phyloP scores from a whole-genome alignment of 2,797 vertebrate genomes.

The Pseudocheirus occidentalis region DNA sequence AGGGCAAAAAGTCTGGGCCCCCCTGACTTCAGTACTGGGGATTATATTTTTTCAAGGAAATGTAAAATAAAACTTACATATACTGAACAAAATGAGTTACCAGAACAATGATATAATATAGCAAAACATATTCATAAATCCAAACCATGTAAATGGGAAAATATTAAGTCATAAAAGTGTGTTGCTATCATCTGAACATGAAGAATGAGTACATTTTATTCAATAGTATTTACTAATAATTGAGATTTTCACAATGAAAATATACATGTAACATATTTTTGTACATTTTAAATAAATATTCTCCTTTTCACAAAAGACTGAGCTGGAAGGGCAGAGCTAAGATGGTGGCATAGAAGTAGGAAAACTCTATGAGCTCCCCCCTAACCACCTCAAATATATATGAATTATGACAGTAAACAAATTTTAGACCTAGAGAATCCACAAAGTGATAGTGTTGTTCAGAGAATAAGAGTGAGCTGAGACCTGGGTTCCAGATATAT shows the following conservation, averaged over 20 bases:
- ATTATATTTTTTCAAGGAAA: conserved; percentile 78
- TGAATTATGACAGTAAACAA: no score
- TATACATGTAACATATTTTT: neutral
- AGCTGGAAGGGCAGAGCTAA: neutral
- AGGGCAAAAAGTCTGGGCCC: conserved; percentile 9
- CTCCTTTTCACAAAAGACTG: neutral
- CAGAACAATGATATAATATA: neutral
- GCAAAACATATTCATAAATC: neutral
- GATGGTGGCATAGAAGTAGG: no score
- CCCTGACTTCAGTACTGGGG: conserved; percentile 42
- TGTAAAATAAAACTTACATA: conserved; percentile 59
- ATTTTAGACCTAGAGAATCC: no score
- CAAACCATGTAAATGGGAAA: neutral
- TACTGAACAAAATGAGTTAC: neutral
- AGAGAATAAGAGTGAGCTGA: no score
- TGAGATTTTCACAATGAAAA: neutral
- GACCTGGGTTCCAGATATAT: no score
- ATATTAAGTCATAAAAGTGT: neutral
- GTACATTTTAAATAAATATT: neutral
- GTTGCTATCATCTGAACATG: neutral
- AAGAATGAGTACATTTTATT: neutral
- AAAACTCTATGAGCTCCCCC: no score
- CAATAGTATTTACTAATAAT: neutral
- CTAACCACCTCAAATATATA: no score
- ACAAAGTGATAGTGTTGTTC: no score